A percentile compares a stretch with the other conserved stretches of the same genome.
Evolutionary conservation across 2,888 invertebrate genomes (phyloP).

Genomic region (Gortyna flavago): DNA sequence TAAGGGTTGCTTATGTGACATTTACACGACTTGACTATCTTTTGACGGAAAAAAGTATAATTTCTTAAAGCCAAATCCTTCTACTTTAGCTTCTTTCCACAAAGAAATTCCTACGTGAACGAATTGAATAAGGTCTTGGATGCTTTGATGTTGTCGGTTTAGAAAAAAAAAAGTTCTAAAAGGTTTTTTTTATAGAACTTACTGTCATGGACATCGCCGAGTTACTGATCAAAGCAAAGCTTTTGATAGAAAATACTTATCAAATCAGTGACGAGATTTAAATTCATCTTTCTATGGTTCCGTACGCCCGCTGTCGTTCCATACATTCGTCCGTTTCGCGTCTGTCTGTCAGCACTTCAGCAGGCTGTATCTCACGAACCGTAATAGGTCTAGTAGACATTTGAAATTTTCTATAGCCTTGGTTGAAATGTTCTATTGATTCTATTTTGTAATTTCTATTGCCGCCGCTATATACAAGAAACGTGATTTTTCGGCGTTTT

Average conservation of each 20-base stretch:
- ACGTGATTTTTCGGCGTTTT: no score
- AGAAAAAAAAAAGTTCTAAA: neutral
- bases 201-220: neutral
- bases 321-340: no score
- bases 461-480: no score
- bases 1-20: slow-evolving; percentile 33
- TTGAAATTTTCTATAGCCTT: neutral
- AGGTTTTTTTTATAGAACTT: slow-evolving; percentile 3
- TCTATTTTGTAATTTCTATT: neutral
- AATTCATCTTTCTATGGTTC: neutral
- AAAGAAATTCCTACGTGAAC: slow-evolving; percentile 41
- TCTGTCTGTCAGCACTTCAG: no score
- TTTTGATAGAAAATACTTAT: neutral
- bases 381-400: neutral
- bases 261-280: neutral
- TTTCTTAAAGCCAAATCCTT: slow-evolving; percentile 41
- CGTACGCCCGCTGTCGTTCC: neutral
- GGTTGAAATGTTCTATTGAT: no score
- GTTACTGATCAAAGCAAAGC: slow-evolving; percentile 16
- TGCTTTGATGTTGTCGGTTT: slow-evolving; percentile 30
- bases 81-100: slow-evolving; percentile 18
- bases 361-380: neutral
- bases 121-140: slow-evolving; percentile 21
- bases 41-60: slow-evolving; percentile 32
- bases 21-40: slow-evolving; percentile 40